Conservation (phyloP, 23 tunicate species). For the Halocynthia roretzi region DNA sequence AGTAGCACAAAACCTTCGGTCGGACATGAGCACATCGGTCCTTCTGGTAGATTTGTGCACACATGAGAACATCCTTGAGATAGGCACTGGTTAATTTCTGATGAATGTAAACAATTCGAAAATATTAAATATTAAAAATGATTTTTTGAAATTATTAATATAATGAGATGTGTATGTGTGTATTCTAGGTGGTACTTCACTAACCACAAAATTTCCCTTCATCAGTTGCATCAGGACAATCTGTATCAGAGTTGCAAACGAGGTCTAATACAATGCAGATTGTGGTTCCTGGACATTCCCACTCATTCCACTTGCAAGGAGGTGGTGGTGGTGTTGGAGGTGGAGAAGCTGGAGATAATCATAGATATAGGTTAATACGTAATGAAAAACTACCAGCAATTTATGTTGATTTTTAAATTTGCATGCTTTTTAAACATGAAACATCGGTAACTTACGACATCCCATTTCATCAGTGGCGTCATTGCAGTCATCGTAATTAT, state of each 20-base stretch:
- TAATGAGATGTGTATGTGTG: no score
- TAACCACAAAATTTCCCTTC: constrained; percentile 74
- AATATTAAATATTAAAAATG: no score
- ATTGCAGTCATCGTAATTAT: constrained; percentile 65
- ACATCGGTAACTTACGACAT: constrained; percentile 62
- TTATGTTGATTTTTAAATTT: neutral
- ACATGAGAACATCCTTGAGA: constrained; percentile 54
- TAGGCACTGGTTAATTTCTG: constrained; percentile 38
- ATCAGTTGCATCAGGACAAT: constrained; percentile 54
- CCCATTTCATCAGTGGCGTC: constrained; percentile 64
- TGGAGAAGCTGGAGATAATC: constrained; percentile 39
- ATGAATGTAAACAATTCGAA: no score
- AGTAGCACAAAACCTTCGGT: constrained; percentile 61
- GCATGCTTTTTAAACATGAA: neutral
- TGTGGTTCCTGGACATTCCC: constrained; percentile 83
- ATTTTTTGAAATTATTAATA: no score
- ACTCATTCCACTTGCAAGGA: constrained; percentile 44
- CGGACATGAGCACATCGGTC: constrained; percentile 66
- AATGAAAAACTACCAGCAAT: neutral
- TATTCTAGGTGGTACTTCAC: no score
- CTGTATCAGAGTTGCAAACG: constrained; percentile 40
- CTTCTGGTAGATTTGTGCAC: constrained; percentile 53
- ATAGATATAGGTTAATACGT: neutral
- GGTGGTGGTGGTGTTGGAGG: constrained; percentile 75
- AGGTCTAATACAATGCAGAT: constrained; percentile 34